Evolutionary conservation across 1,140 invertebrate genomes (phyloP).

Genomic region (Spodoptera litura): DNA sequence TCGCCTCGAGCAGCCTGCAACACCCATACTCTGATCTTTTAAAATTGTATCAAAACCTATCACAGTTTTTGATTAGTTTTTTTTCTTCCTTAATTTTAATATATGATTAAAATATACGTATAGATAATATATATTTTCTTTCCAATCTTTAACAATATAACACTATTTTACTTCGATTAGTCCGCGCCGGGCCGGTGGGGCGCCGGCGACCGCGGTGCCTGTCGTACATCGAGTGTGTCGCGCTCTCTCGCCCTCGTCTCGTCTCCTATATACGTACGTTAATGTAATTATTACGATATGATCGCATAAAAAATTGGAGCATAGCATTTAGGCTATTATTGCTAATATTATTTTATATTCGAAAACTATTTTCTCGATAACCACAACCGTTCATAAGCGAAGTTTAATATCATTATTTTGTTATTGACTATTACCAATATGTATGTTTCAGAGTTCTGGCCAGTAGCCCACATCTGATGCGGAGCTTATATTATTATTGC

Average conservation of each 20-base stretch:
- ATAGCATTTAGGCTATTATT: conserved; percentile 84
- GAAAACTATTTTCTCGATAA: conserved; percentile 84
- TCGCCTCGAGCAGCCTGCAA: conserved; percentile 38
- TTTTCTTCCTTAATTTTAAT: conserved; percentile 84
- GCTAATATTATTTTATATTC: conserved; percentile 83
- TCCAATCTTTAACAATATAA: conserved; percentile 85
- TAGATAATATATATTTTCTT: conserved; percentile 85
- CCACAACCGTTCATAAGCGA: conserved; percentile 86
- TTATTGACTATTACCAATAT: conserved; percentile 84
- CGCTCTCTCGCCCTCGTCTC: conserved; percentile 24
- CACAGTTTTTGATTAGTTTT: conserved; percentile 86
- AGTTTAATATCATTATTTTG: conserved; percentile 81
- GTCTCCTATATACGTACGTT: conserved; percentile 45
- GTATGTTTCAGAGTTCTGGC: conserved; percentile 70
- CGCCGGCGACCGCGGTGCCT: conserved; percentile 51
- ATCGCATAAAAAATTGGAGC: conserved; percentile 76
- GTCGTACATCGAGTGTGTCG: conserved; percentile 1
- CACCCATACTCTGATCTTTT: conserved; percentile 67
- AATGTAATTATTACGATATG: conserved; percentile 73
- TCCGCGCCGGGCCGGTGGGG: conserved; percentile 59
- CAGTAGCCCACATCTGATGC: conserved; percentile 73
- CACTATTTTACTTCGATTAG: conserved; percentile 79
- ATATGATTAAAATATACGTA: conserved; percentile 86
- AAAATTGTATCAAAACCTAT: conserved; percentile 87
- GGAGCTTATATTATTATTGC: conserved; percentile 76